Evolutionary conservation across 2,888 invertebrate species (phyloP), one percentile per base, ranked within the genome.

Genomic region (Dyspetes luteomarginatus): DNA sequence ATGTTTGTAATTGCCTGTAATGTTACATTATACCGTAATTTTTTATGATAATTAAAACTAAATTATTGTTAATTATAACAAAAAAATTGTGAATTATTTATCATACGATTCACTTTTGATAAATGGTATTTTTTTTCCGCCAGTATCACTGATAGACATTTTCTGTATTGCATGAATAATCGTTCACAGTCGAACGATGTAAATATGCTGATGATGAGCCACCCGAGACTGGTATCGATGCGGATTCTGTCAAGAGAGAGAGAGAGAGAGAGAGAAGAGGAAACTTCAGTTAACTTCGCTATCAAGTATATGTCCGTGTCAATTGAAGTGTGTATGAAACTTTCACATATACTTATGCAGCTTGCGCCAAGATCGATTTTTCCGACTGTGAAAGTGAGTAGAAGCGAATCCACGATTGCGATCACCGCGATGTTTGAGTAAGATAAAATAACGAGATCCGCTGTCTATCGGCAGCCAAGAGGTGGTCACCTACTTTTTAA

Each of bases 401-500:
- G 43, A 52, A 52, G 15, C 50, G 17, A 60, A 48, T 15, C 36
- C 15, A 52, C 36, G 52, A 62, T 52, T 36, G 48, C 24, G n/a
- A 19, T n/a, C 22, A 19, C 41, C 22, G 36, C 41, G 43, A 7
- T 24, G 55, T 36, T 36, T 12, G 43, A 72, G 41, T 72, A 36
- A 26, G 62, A 52, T 62, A 62, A 62, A 62, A 72, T 24, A 17
- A 15, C 50, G 36, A 41, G 17, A 15, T 55, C n/a, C 17, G 19
- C n/a, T n/a, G 28, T 24, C 48, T 72, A 52, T n/a, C n/a, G 17
- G 22, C 24, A 36, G 24, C 30, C 28, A 71, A 69, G 45, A 22
- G 22, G 17, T 55, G 50, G 58, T 78, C 65, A 78, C 73, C 78
- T 73, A 73, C 41, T 68, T 78, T 78, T 48, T 56, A 45, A 71